Evolutionary conservation across 2,113 vertebrate species (phyloP).

Genomic region (Actenoides lindsayi): DNA sequence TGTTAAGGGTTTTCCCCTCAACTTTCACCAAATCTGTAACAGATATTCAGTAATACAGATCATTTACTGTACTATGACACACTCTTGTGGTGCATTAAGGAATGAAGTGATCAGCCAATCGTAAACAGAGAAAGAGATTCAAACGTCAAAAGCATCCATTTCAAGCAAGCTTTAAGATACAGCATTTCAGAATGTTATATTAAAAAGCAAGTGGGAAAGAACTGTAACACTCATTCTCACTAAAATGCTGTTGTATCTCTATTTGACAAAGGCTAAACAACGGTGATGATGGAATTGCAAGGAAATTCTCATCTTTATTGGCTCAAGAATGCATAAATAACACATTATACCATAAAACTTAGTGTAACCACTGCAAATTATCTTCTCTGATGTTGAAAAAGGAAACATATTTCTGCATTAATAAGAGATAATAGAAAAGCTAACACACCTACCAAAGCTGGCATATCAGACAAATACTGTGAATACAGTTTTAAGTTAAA

Average conservation of each 20-base stretch:
- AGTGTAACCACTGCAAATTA: not conserved
- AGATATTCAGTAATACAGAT: not conserved
- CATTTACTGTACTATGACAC: constrained; percentile 65
- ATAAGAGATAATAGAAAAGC: not conserved
- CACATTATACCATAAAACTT: not conserved
- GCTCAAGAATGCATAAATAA: not conserved
- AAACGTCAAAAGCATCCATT: not conserved
- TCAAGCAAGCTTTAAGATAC: not conserved
- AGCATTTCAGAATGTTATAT: not conserved
- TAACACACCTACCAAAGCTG: not conserved
- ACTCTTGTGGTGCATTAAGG: constrained; percentile 66
- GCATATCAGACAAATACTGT: not conserved
- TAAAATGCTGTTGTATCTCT: not conserved
- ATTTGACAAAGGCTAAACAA: not conserved
- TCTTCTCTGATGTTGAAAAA: not conserved
- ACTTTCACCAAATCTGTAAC: not conserved
- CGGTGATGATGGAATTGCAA: not conserved
- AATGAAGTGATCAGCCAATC: constrained; percentile 39
- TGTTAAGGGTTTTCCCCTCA: not conserved
- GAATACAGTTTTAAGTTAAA: not conserved
- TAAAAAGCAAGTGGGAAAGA: not conserved
- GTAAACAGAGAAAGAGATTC: not conserved
- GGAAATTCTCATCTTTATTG: not conserved
- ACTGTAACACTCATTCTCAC: not conserved
- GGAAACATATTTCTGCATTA: not conserved